phyloP scores from a whole-genome alignment of 2,888 invertebrate species.

The Buathra laborator region DNA sequence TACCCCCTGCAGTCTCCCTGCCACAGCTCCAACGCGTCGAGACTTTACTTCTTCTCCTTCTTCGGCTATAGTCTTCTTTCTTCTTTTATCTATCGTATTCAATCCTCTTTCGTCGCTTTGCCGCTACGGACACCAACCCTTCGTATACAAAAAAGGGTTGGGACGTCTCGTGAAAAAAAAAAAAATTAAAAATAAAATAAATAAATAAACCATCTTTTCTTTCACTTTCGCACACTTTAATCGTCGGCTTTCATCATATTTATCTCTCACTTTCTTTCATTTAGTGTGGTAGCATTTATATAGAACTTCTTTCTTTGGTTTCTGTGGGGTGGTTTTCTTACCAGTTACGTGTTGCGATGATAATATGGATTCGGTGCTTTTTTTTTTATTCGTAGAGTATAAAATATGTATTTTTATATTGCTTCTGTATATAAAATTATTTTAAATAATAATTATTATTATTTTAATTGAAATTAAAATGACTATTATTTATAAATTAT shows the following conservation, averaged over 20 bases:
- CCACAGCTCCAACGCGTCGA: not conserved
- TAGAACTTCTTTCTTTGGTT: not conserved
- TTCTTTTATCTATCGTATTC: too few species aligned
- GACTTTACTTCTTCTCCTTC: constrained; percentile 9
- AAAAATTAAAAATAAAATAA: not conserved
- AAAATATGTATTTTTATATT: too few species aligned
- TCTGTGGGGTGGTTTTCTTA: too few species aligned
- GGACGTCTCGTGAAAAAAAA: not conserved
- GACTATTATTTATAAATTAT: too few species aligned
- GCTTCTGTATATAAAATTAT: too few species aligned
- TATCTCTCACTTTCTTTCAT: constrained; percentile 50
- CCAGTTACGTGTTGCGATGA: too few species aligned
- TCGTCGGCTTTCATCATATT: constrained; percentile 35
- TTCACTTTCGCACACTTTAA: constrained; percentile 36
- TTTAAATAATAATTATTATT: too few species aligned
- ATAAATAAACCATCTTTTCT: not conserved
- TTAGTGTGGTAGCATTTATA: constrained; percentile 1
- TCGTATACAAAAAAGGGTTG: constrained; percentile 4
- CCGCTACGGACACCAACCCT: not conserved
- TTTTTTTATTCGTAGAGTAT: too few species aligned
- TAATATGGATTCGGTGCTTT: too few species aligned
- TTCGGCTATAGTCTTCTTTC: constrained; percentile 7
- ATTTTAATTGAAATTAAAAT: too few species aligned
- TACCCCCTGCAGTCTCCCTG: constrained; percentile 1
- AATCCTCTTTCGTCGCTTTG: constrained; percentile 21